Base-by-base conservation (phyloP, 2,797 vertebrate genomes). In the Falco peregrinus region DNA sequence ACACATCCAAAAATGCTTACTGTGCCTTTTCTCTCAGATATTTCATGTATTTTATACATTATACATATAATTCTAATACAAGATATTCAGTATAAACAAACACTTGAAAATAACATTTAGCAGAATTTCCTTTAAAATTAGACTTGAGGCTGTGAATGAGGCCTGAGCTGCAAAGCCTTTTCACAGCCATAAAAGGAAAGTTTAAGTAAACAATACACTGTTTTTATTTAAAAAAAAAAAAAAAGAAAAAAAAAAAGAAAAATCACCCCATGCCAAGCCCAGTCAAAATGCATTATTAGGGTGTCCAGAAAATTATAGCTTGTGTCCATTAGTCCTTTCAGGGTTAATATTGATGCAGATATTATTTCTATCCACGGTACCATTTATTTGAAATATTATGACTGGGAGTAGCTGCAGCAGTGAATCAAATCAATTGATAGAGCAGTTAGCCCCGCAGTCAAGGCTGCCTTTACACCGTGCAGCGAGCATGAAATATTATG, bases 391-490 rank as follows among this genome's bases (percentile, higher is more conserved):
- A 99, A 99, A 99, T 99, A 99, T 99, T 99, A 98, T 98, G 99
- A 99, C 99, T 97, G 98, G 98, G 98, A 99, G 98, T 98, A 99
- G 99, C 98, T 98, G 98, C 98, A 94, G 98, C 98, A 98, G 99
- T 99, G 99, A 99, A 99, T 99, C 99, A 99, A 99, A 99, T 99
- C 99, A 99, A 99, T 99, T 99, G 99, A 99, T 99, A 99, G 99
- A 99, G 99, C 99, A 99, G 99, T 99, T 99, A 99, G 99, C 98
- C 98, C 98, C 86, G 97, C 98, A 98, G 98, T 98, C 97, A 86
- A 95, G 98, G 98, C 98, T 98, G 98, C 98, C 98, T 98, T 98
- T 97, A 98, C 98, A 98, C 98, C 98, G 98, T 97, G 98, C 98
- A 98, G 98, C 88, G 96, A 98, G 99, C 99, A 99, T 99, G 99